Percentiles rank a stretch among this genome's conserved stretches.
These are phyloP conservation scores for Paradisaea rubra DNA, from an alignment of 2,113 vertebrate genomes.

Conservation along the genomic window DNA sequence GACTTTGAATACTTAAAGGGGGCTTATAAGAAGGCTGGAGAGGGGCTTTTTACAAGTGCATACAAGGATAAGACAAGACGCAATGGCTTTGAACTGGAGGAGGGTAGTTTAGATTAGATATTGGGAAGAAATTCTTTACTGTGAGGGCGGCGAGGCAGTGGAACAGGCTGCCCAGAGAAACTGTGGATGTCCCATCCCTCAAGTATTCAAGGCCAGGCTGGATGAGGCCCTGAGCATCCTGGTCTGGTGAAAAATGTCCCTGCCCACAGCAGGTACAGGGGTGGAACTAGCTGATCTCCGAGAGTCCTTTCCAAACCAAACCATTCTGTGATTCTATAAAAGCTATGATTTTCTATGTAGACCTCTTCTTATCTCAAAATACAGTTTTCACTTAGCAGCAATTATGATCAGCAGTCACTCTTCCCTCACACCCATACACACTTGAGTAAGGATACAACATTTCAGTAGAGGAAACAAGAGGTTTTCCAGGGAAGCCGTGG, in stretches of 20 bases:
- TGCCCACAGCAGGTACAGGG: background rate
- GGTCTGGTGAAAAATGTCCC: background rate
- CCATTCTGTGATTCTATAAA: background rate
- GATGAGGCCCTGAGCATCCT: background rate
- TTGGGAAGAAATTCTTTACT: background rate
- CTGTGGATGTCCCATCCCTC: background rate
- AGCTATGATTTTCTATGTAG: background rate
- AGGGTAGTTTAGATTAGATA: background rate
- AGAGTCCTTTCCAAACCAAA: background rate
- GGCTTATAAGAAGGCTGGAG: background rate
- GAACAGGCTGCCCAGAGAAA: background rate
- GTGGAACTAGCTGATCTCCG: background rate
- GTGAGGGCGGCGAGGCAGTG: background rate
- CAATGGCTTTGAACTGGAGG: background rate
- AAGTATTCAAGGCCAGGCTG: background rate
- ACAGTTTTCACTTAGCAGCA: background rate
- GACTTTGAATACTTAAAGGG: background rate
- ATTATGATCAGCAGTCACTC: background rate
- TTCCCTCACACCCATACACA: accelerated
- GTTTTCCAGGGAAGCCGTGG: background rate
- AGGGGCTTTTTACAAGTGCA: background rate
- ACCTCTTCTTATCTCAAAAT: background rate
- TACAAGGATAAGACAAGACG: background rate
- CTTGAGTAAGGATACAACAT: background rate
- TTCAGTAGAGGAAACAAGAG: background rate